phyloP scores from a whole-genome alignment of 2,888 invertebrate genomes.

The Fabriciana adippe region DNA sequence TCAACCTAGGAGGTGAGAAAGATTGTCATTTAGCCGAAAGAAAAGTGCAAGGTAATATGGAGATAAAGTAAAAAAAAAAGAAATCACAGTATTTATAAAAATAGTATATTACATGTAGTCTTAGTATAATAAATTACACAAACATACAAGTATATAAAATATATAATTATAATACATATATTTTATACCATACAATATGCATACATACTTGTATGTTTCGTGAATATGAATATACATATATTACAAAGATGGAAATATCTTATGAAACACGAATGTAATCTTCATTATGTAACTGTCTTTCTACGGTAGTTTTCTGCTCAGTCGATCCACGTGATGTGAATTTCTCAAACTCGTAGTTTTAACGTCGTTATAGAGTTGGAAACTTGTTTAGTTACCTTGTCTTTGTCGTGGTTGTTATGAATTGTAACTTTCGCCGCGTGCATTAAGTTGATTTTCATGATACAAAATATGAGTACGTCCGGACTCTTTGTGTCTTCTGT shows the following conservation, averaged over 20 bases:
- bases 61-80: too few relatives aligned
- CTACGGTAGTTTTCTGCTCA: not conserved
- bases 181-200: too few relatives aligned
- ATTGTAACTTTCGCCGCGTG: slow-evolving; percentile 1
- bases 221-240: too few relatives aligned
- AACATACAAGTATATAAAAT: too few relatives aligned
- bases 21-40: too few relatives aligned
- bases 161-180: too few relatives aligned
- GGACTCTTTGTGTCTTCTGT: not conserved
- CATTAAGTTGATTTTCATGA: slow-evolving; percentile 3
- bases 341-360: slow-evolving; percentile 6
- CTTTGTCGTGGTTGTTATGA: slow-evolving; percentile 18
- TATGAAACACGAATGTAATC: not conserved
- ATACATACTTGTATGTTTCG: too few relatives aligned
- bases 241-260: not conserved
- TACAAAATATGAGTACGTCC: not conserved
- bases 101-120: too few relatives aligned
- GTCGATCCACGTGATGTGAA: slow-evolving; percentile 2
- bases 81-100: too few relatives aligned
- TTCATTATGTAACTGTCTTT: slow-evolving; percentile 12
- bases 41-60: too few relatives aligned
- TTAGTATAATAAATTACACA: too few relatives aligned
- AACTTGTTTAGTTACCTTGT: slow-evolving; percentile 18
- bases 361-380: slow-evolving; percentile 12
- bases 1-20: too few relatives aligned